phyloP scores from a whole-genome alignment of 2,888 invertebrate genomes.

The Hydroisotoma schaefferi region DNA sequence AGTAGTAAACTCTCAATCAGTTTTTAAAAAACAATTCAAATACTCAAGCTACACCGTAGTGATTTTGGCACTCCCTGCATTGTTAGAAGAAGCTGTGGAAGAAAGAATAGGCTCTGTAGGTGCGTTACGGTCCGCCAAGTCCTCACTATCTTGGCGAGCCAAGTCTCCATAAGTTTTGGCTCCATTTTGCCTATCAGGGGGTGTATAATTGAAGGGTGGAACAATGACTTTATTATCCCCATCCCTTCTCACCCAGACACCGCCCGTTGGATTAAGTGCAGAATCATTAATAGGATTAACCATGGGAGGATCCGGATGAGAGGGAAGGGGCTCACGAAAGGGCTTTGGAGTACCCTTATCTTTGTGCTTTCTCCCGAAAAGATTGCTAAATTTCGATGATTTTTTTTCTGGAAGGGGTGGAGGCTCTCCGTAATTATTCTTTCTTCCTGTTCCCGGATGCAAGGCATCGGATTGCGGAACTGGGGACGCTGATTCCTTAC shows the following conservation, averaged over 20 bases:
- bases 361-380: constrained; percentile 36
- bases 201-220: constrained; percentile 39
- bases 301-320: constrained; percentile 1
- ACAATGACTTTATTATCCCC: constrained; percentile 40
- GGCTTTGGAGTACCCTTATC: constrained; percentile 25
- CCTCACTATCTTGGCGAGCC: constrained; percentile 7
- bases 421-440: too few relatives aligned
- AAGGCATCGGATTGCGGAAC: too few relatives aligned
- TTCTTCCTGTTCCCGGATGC: not conserved
- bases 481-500: constrained; percentile 11
- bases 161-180: not conserved
- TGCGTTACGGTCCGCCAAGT: not conserved
- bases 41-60: constrained; percentile 15
- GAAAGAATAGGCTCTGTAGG: not conserved
- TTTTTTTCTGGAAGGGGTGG: constrained; percentile 4
- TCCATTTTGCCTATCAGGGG: constrained; percentile 21
- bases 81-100: constrained; percentile 10
- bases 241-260: constrained; percentile 39
- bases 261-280: constrained; percentile 19
- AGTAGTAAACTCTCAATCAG: not conserved
- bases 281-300: constrained; percentile 15
- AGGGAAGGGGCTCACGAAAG: constrained; percentile 25
- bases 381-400: constrained; percentile 23
- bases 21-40: not conserved
- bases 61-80: constrained; percentile 41